These are phyloP conservation scores for Strigops habroptila DNA, from an alignment of 2,113 vertebrate species.

Conservation along the genomic window DNA sequence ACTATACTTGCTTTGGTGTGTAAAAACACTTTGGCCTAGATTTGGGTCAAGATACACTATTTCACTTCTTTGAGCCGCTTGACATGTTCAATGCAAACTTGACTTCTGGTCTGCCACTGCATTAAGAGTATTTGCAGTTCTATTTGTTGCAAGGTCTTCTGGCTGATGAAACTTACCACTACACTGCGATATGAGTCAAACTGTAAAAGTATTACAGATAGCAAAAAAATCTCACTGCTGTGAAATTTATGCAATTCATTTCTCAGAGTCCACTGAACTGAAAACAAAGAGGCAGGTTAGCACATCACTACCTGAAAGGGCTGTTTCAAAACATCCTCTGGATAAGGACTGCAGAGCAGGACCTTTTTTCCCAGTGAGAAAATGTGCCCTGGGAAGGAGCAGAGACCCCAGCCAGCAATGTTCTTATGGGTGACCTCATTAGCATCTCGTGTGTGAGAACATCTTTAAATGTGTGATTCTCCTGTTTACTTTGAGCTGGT, in stretches of 20 bases:
- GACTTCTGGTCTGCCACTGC: neutral
- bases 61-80: neutral
- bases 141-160: neutral
- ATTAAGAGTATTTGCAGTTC: neutral
- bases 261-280: neutral
- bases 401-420: neutral
- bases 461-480: neutral
- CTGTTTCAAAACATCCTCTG: constrained; percentile 1
- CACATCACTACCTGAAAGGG: neutral
- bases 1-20: neutral
- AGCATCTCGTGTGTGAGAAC: neutral
- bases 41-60: neutral
- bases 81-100: neutral
- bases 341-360: neutral
- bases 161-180: neutral
- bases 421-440: neutral
- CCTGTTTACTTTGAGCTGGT: neutral
- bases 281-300: constrained; percentile 8
- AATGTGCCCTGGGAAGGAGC: neutral
- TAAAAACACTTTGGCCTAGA: neutral
- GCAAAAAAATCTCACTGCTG: neutral
- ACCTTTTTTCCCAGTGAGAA: neutral
- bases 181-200: neutral
- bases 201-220: neutral
- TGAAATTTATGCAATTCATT: neutral